Percentiles rank a stretch among this genome's conserved stretches.
phyloP scores from a whole-genome alignment of 2,797 vertebrate genomes.

The Pangasius mekongensis region DNA sequence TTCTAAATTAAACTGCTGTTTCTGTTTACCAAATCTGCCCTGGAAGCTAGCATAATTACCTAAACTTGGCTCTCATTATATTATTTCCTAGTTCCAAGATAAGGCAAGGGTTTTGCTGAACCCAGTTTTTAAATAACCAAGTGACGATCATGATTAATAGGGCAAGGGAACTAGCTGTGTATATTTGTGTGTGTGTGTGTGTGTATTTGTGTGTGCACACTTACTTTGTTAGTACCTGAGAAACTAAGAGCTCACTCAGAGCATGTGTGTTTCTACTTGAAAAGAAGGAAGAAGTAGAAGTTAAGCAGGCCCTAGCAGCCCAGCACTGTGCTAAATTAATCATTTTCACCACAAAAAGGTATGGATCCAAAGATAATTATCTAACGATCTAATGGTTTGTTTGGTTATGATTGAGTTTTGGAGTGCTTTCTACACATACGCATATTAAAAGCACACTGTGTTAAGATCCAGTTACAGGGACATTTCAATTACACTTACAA shows the following conservation, averaged over 20 bases:
- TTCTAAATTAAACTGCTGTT: not conserved
- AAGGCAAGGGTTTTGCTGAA: not conserved
- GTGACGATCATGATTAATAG: not conserved
- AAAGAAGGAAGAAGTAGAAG: constrained; percentile 7
- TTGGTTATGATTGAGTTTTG: not conserved
- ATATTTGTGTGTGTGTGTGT: constrained; percentile 11
- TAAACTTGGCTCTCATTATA: not conserved
- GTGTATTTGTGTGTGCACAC: constrained; percentile 7
- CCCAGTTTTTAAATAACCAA: constrained; percentile 35
- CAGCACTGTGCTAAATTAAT: constrained; percentile 21
- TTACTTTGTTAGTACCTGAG: not conserved
- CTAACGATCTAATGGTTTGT: not conserved
- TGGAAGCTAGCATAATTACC: not conserved
- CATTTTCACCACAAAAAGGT: not conserved
- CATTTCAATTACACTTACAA: constrained; percentile 5
- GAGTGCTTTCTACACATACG: not conserved
- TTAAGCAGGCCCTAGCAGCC: not conserved
- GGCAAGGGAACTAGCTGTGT: not conserved
- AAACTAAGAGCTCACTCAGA: constrained; percentile 17
- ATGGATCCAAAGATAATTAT: not conserved
- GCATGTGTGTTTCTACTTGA: not conserved
- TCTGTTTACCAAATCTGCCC: not conserved
- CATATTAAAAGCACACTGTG: not conserved
- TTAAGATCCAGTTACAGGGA: not conserved
- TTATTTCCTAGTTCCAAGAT: constrained; percentile 17